A percentile compares a stretch with the other conserved stretches of the same genome.
These are phyloP conservation scores for Ranitomeya variabilis DNA, from an alignment of 2,113 vertebrate genomes.

Conservation along the genomic window DNA sequence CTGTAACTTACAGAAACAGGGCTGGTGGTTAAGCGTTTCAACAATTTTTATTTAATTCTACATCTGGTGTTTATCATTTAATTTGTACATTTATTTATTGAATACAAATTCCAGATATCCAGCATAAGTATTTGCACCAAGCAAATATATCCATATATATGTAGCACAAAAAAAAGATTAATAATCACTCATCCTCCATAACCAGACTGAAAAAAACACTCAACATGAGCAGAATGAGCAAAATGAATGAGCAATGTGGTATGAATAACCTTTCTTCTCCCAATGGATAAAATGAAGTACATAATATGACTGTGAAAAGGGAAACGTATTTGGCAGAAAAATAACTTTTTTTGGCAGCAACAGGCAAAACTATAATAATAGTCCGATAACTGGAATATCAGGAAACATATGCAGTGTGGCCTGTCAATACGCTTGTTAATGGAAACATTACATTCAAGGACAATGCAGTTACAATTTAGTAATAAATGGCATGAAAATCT, in stretches of 20 bases:
- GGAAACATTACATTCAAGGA: neutral
- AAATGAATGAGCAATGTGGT: neutral
- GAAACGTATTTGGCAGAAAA: neutral
- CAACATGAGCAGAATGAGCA: neutral
- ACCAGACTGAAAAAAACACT: neutral
- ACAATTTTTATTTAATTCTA: too few species aligned
- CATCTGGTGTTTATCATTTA: neutral
- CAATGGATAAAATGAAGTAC: neutral
- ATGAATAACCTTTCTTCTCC: neutral
- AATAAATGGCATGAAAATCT: neutral
- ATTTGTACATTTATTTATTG: neutral
- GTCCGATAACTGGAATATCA: neutral
- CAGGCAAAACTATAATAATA: neutral
- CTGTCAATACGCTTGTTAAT: neutral
- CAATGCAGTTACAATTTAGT: neutral
- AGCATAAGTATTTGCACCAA: neutral
- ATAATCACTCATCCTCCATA: neutral
- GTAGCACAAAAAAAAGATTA: neutral
- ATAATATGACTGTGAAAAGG: neutral
- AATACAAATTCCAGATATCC: neutral
- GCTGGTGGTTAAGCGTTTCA: too few species aligned
- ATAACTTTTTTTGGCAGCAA: neutral
- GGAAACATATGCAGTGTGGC: neutral
- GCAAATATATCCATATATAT: conserved; percentile 1
- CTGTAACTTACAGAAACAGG: too few species aligned